A percentile compares a stretch with the other conserved stretches of the same genome.
Conservation (phyloP, 2,797 vertebrate species). For the Menidia menidia region DNA sequence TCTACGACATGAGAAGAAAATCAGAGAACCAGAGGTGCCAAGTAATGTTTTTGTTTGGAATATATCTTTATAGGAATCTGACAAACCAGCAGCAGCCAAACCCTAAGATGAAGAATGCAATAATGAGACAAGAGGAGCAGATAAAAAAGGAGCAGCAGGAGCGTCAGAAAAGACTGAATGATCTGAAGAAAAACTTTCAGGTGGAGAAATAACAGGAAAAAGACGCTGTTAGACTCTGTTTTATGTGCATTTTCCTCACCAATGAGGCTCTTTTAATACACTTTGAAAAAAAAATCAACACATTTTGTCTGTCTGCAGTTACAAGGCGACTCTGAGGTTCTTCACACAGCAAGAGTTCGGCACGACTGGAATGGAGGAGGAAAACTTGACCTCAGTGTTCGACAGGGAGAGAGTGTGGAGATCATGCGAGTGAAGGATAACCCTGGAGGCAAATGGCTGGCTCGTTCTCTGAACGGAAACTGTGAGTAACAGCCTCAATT, state of each 20-base stretch:
- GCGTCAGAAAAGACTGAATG: slow-evolving; percentile 72
- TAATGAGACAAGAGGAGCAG: slow-evolving; percentile 61
- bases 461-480: slow-evolving; percentile 71
- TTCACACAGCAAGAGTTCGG: slow-evolving; percentile 76
- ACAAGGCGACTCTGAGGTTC: slow-evolving; percentile 69
- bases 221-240: not conserved
- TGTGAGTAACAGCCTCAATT: slow-evolving; percentile 71
- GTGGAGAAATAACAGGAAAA: slow-evolving; percentile 46
- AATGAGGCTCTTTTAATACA: not conserved
- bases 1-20: not conserved
- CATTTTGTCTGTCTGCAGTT: slow-evolving; percentile 57
- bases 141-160: slow-evolving; percentile 70
- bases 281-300: not conserved
- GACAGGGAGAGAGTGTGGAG: slow-evolving; percentile 79
- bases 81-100: slow-evolving; percentile 49
- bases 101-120: slow-evolving; percentile 52
- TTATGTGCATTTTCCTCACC: not conserved
- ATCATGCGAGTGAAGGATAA: slow-evolving; percentile 82
- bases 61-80: not conserved
- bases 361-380: slow-evolving; percentile 78
- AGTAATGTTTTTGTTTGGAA: not conserved
- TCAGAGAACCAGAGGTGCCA: not conserved
- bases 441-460: slow-evolving; percentile 83
- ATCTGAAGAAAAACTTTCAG: slow-evolving; percentile 81
- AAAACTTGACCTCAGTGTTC: slow-evolving; percentile 78